Evolutionary conservation across 2,797 vertebrate species (phyloP).

Genomic region (Rallus crepitans): DNA sequence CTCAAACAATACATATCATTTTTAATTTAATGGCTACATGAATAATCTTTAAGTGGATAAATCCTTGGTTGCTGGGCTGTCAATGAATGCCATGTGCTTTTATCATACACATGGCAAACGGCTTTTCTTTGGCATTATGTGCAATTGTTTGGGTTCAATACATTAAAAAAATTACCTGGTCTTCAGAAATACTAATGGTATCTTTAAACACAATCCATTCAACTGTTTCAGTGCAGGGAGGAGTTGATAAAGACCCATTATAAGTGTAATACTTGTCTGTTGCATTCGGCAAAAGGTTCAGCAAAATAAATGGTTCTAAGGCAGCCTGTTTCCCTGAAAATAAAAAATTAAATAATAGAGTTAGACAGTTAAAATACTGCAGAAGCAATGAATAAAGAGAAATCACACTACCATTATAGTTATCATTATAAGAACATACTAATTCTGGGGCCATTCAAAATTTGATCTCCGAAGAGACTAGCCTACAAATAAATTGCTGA

Average conservation of each 20-base stretch:
- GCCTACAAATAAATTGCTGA: background rate
- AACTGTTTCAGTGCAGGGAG: conserved; percentile 92
- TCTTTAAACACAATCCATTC: conserved; percentile 97
- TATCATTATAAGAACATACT: background rate
- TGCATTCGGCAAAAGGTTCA: conserved; percentile 89
- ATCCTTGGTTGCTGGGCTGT: background rate
- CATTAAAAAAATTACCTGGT: conserved; percentile 76
- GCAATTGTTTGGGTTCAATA: background rate
- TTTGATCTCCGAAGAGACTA: background rate
- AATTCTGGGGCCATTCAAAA: background rate
- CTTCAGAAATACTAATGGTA: conserved; percentile 88
- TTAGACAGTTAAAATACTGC: background rate
- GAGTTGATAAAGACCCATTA: conserved; percentile 93
- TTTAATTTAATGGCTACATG: background rate
- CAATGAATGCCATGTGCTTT: background rate
- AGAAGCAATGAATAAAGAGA: background rate
- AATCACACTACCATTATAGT: background rate
- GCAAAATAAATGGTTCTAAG: conserved; percentile 85
- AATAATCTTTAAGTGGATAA: background rate
- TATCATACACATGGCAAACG: background rate
- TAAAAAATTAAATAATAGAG: background rate
- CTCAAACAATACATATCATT: background rate
- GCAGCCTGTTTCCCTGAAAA: conserved; percentile 86
- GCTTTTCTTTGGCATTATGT: background rate
- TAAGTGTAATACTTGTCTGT: conserved; percentile 95